Conservation (phyloP, 2,888 invertebrate genomes). For the Drosophila peninsularis region DNA sequence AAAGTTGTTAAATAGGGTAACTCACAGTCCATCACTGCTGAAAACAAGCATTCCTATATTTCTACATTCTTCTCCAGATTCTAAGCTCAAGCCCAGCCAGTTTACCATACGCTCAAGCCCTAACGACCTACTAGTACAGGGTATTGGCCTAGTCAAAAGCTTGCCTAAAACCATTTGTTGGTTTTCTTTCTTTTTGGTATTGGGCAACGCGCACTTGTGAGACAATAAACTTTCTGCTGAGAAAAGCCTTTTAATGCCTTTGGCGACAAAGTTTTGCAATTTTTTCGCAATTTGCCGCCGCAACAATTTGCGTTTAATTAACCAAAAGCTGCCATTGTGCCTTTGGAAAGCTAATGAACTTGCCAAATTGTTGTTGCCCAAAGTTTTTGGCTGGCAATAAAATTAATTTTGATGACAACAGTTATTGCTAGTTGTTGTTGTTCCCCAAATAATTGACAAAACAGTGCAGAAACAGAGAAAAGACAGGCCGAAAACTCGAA, state of each 20-base stretch:
- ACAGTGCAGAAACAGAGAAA: constrained; percentile 27
- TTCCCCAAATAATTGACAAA: constrained; percentile 52
- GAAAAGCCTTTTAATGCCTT: constrained; percentile 63
- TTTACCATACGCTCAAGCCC: background rate
- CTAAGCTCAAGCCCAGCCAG: background rate
- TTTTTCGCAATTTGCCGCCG: constrained; percentile 80
- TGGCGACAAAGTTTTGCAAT: constrained; percentile 77
- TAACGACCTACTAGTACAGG: background rate
- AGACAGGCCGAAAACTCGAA: constrained; percentile 34
- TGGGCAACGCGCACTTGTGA: constrained; percentile 49
- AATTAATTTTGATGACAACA: constrained; percentile 79
- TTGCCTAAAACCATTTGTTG: background rate
- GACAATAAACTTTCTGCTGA: constrained; percentile 66
- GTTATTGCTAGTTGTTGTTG: constrained; percentile 33
- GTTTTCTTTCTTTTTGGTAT: background rate
- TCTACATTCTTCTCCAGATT: background rate
- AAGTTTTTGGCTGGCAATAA: constrained; percentile 79
- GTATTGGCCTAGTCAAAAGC: constrained; percentile 7
- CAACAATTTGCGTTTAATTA: constrained; percentile 81
- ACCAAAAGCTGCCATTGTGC: constrained; percentile 62
- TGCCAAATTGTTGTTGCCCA: constrained; percentile 69
- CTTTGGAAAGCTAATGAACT: constrained; percentile 74
- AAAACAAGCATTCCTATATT: background rate
- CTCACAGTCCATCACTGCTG: background rate
- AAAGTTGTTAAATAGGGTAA: background rate